Conservation (phyloP, 2,797 vertebrate species). For the Ptychadena robeensis region DNA sequence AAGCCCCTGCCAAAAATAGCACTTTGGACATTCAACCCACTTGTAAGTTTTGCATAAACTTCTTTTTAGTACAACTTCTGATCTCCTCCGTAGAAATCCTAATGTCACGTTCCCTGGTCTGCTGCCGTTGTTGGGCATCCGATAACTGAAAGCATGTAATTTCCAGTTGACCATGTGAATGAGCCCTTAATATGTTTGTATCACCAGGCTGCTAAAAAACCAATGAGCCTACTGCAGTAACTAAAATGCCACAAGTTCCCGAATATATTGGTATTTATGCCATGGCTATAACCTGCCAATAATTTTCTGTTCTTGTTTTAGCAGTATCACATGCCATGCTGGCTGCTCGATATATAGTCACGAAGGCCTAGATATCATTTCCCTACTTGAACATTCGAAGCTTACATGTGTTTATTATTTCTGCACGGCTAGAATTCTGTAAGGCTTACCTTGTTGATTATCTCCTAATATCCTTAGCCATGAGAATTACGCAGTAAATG, state of each 20-base stretch:
- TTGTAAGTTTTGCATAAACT: no score
- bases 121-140: no score
- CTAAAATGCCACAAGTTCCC: background rate
- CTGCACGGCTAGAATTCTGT: background rate
- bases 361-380: background rate
- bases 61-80: no score
- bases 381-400: background rate
- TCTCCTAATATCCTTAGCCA: background rate
- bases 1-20: no score
- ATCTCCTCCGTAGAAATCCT: no score
- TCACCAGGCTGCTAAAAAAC: background rate
- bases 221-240: background rate
- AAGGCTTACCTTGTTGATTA: slow-evolving; percentile 28
- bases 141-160: no score
- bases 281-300: background rate
- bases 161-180: no score
- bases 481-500: slow-evolving; percentile 32
- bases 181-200: no score
- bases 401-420: background rate
- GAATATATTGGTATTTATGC: background rate
- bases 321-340: background rate
- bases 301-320: background rate
- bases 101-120: no score
- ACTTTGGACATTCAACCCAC: no score
- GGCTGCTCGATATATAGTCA: background rate